Percentiles rank a stretch among this genome's conserved stretches.
Evolutionary conservation across 2,113 vertebrate genomes (phyloP).

Genomic region (Corydoras sp.): DNA sequence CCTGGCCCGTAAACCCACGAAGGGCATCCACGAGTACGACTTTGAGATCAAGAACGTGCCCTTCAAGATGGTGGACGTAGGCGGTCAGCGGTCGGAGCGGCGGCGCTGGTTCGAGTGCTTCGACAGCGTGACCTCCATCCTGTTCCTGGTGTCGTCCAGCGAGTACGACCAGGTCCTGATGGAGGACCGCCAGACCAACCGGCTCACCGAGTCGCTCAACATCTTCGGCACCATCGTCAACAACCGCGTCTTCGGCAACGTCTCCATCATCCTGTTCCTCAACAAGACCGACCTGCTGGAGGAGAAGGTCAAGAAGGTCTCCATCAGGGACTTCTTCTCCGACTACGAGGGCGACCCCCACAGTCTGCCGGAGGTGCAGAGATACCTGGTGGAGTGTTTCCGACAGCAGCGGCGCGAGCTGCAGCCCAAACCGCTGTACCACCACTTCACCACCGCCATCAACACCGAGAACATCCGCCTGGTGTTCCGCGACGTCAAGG

Average conservation of each 20-base stretch:
- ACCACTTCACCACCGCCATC: conserved; percentile 89
- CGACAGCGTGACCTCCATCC: conserved; percentile 80
- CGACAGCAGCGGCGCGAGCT: conserved; percentile 80
- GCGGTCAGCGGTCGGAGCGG: conserved; percentile 78
- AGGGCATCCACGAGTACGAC: conserved; percentile 83
- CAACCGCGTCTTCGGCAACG: conserved; percentile 85
- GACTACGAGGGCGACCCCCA: conserved; percentile 79
- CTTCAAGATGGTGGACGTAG: conserved; percentile 88
- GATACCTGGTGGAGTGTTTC: conserved; percentile 85
- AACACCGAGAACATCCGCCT: conserved; percentile 86
- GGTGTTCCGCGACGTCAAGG: conserved; percentile 85
- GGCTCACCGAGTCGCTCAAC: conserved; percentile 82
- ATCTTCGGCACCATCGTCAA: conserved; percentile 88
- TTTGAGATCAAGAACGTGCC: conserved; percentile 88
- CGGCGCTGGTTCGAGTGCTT: conserved; percentile 87
- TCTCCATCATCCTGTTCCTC: conserved; percentile 86
- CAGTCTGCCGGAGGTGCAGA: conserved; percentile 78
- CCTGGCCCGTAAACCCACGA: conserved; percentile 78
- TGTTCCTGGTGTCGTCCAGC: conserved; percentile 83
- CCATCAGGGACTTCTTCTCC: conserved; percentile 83
- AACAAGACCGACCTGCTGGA: conserved; percentile 88
- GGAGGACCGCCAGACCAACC: conserved; percentile 82
- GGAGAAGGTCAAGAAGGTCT: conserved; percentile 79
- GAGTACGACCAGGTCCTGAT: conserved; percentile 86
- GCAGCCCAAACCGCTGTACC: conserved; percentile 84